A percentile compares a stretch with the other conserved stretches of the same genome.
These are phyloP conservation scores for Dastarcus helophoroides DNA, from an alignment of 2,888 invertebrate genomes.

Conservation along the genomic window DNA sequence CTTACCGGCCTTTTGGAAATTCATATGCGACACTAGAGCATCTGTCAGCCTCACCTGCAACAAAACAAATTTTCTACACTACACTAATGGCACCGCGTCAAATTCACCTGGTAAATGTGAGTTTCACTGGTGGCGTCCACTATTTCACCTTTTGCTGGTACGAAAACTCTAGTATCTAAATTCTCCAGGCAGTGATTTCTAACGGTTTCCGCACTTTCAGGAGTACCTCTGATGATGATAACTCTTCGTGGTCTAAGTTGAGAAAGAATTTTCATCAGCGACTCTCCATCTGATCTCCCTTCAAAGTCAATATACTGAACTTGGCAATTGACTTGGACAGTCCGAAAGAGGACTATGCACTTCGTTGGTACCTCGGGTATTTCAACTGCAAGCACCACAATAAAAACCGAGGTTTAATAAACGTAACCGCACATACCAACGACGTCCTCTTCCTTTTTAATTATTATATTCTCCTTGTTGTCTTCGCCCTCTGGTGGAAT, in stretches of 20 bases:
- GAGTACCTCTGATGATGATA: constrained; percentile 63
- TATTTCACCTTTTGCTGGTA: constrained; percentile 69
- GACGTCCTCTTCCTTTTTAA: constrained; percentile 45
- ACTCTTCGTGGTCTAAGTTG: constrained; percentile 72
- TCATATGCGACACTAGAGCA: constrained; percentile 74
- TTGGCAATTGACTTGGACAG: constrained; percentile 69
- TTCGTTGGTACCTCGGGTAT: constrained; percentile 80
- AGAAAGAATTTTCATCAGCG: constrained; percentile 67
- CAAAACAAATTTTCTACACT: constrained; percentile 10
- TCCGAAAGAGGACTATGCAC: constrained; percentile 63
- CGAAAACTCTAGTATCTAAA: constrained; percentile 66
- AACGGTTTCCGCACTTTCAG: constrained; percentile 56
- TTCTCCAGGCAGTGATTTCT: constrained; percentile 54
- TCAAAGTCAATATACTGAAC: constrained; percentile 96
- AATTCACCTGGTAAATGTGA: constrained; percentile 84
- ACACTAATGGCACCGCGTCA: not conserved
- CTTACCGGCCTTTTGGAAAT: constrained; percentile 72
- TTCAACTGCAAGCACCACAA: constrained; percentile 32
- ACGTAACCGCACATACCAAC: constrained; percentile 18
- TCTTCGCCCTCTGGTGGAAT: constrained; percentile 54
- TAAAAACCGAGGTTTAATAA: not conserved
- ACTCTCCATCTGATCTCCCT: constrained; percentile 81
- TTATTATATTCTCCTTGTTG: constrained; percentile 53
- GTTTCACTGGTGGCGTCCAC: constrained; percentile 97
- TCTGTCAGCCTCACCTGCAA: constrained; percentile 80